Base-by-base conservation (phyloP, 2,113 vertebrate genomes). In the Galemys pyrenaicus region DNA sequence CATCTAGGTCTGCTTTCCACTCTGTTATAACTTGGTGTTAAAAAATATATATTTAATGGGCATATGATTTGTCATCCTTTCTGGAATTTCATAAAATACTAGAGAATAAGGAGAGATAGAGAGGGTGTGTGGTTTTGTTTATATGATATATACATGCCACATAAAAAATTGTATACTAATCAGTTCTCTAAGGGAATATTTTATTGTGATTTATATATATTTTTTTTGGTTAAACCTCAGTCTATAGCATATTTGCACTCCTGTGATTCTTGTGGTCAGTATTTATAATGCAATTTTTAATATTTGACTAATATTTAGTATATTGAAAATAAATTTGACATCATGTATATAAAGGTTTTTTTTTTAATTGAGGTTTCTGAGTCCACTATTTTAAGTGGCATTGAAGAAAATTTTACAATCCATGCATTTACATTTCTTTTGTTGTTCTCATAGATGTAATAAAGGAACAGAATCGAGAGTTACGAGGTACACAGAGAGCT, bases 401-500 rank as follows among this genome's bases (percentile, higher is more conserved):
- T 8, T 60, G 17, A 30, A 94, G 37, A 96, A 96, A 85, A 51
- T 96, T 88, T 89, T 95, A 87, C 37, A 46, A 93, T 35, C 71
- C 92, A 35, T 97, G 80, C 75, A 96, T 98, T 94, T 68, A 87
- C 68, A 41, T 97, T 97, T 98, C 93, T 87, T 97, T 97, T 98
- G 77, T 91, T 85, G 8, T 94, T 96, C 92, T 93, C 75, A 65
- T 98, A 99, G 99, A 99, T 97, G 98, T 99, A 88, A 99, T 99
- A 98, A 99, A 98, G 97, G 99, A 99, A 85, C 99, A 99, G 98
- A 98, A 99, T 46, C 99, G 98, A 97, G 99, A 99, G 97, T 97
- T 99, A 96, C 99, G 99, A 89, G 98, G 99, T 79, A 99, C 99
- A n/a, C 99, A 99, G 98, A 99, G 99, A 95, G 98, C 99, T 96